phyloP scores from a whole-genome alignment of 2,888 invertebrate genomes.

The Caenorhabditis sulstoni region DNA sequence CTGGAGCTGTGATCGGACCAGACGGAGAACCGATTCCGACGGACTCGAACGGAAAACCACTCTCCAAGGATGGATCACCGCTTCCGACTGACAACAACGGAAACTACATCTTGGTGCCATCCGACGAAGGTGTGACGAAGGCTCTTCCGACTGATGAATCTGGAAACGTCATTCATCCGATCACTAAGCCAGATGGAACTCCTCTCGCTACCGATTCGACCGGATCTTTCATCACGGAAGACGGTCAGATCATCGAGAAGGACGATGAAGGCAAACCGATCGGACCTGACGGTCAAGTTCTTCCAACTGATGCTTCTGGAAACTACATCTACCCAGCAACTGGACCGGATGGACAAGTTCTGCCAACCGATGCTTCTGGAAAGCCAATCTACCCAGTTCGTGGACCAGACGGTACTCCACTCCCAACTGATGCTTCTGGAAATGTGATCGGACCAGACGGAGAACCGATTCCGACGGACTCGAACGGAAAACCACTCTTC shows the following conservation, averaged over 20 bases:
- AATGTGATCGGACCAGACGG: too few species aligned
- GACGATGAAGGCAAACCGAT: too few species aligned
- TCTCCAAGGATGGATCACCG: slow-evolving; percentile 55
- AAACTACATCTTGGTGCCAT: slow-evolving; percentile 46
- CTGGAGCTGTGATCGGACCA: slow-evolving; percentile 44
- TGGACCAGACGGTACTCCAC: too few species aligned
- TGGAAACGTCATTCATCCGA: slow-evolving; percentile 57
- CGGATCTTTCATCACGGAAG: slow-evolving; percentile 48
- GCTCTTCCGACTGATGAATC: slow-evolving; percentile 47
- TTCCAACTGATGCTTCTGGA: slow-evolving; percentile 59
- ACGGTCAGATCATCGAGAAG: slow-evolving; percentile 47
- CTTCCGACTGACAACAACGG: slow-evolving; percentile 52
- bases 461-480: too few species aligned
- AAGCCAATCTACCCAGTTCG: too few species aligned
- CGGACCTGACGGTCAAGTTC: slow-evolving; percentile 61
- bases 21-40: slow-evolving; percentile 49
- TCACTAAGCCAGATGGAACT: slow-evolving; percentile 57
- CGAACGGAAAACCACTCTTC: too few species aligned
- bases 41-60: slow-evolving; percentile 51
- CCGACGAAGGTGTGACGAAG: slow-evolving; percentile 14
- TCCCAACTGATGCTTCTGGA: too few species aligned
- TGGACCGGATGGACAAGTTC: slow-evolving; percentile 58
- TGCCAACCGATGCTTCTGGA: slow-evolving; percentile 33
- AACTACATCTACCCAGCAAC: slow-evolving; percentile 44
- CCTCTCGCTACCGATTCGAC: slow-evolving; percentile 47